These are phyloP conservation scores for Mormyrus proboscirostris DNA, from an alignment of 2,797 vertebrate genomes.

Conservation along the genomic window DNA sequence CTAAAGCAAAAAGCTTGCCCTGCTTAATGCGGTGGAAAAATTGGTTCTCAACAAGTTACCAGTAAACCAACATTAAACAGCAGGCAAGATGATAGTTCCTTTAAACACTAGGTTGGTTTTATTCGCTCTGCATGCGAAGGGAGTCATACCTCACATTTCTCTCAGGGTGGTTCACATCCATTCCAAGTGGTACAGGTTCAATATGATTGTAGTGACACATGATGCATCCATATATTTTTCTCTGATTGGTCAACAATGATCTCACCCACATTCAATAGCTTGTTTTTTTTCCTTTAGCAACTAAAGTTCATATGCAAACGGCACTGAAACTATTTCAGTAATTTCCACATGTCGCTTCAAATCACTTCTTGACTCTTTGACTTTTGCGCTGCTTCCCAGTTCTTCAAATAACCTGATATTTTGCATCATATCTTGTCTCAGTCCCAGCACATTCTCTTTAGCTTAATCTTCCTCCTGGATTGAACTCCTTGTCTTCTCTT, in stretches of 20 bases:
- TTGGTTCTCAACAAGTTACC: background rate
- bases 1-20: background rate
- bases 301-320: background rate
- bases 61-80: background rate
- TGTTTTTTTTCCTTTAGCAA: background rate
- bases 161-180: background rate
- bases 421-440: background rate
- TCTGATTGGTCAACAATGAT: background rate
- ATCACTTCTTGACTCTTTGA: background rate
- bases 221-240: background rate
- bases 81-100: background rate
- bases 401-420: background rate
- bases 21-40: background rate
- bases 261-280: background rate
- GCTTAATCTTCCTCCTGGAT: background rate
- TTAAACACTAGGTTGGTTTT: background rate
- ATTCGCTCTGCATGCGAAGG: background rate
- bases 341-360: background rate
- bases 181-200: background rate
- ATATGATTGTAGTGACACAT: background rate
- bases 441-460: background rate
- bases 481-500: background rate
- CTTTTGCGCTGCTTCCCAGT: background rate
- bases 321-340: background rate
- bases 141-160: background rate